Base-by-base conservation (phyloP, 64 coral and sea anemone species). In the Porites australiensis region DNA sequence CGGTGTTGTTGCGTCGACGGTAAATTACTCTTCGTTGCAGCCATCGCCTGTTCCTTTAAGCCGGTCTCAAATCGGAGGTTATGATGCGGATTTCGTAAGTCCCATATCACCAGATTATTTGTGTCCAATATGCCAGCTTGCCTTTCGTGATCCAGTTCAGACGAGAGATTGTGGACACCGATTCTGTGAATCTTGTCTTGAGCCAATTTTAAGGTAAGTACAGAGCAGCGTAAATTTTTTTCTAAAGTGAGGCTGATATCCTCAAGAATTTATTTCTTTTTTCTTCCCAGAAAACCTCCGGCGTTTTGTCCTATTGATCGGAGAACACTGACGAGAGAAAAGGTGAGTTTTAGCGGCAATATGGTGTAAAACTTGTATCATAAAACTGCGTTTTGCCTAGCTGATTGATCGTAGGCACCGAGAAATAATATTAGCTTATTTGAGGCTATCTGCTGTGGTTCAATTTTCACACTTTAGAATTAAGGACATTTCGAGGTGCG, bases 91-190 rank as follows among this genome's bases (percentile, higher is more conserved):
- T 8, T 99, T 99, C 87, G 95, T 93, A 54, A 90, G 85, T 53
- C 68, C 91, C 55, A 86, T 99, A 57, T 90, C 67, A 76, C 60
- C 86, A 21, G 98, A 99, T 89, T 99, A 99, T 85, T 89, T 94
- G 57, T 99, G 98, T 20, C 98, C 98, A n/a, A 99, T 99, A 54
- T 99, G 98, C 66, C 98, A 99, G 44, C 91, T 99, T 50, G 91
- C 94, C 71, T 99, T 96, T 74, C 88, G 98, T 60, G 98, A 99
- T 90, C 98, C 98, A 3, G 98, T 99, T n/a, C 98, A 99, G 73
- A 99, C 98, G 5, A 79, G 94, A 22, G 98, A 99, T 49, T 99
- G 98, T 72, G 98, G 98, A 13, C 98, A 99, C 92, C 98, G 98
- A 4, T 99, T 99, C 51, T 99, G 98, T 23, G 98, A 99, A 58